Percentiles rank a stretch among this genome's conserved stretches.
These are phyloP conservation scores for Meloidogyne exigua DNA, from an alignment of 1,140 invertebrate genomes.

Conservation along the genomic window DNA sequence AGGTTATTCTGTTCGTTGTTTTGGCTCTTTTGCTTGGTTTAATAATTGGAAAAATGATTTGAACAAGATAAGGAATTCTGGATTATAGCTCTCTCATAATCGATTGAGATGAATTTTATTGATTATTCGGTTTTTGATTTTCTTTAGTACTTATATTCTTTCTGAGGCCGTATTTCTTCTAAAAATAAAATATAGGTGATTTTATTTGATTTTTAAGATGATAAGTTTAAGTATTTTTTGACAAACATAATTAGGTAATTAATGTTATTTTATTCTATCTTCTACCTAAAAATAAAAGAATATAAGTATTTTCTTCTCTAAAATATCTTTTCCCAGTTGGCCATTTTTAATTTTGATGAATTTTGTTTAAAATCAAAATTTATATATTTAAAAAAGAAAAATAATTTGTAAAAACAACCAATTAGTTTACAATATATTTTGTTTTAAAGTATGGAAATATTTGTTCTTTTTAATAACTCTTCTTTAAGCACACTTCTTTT, in stretches of 20 bases:
- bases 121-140: not conserved
- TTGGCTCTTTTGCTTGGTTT: constrained; percentile 41
- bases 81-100: not conserved
- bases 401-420: too few relatives aligned
- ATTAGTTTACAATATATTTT: not conserved
- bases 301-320: not conserved
- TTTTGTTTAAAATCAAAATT: not conserved
- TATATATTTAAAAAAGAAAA: not conserved
- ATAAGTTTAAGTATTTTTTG: too few relatives aligned
- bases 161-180: too few relatives aligned
- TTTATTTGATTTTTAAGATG: too few relatives aligned
- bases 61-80: not conserved
- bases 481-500: too few relatives aligned
- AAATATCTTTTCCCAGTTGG: not conserved
- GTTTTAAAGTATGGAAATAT: not conserved
- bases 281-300: too few relatives aligned
- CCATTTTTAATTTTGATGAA: not conserved
- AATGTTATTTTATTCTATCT: too few relatives aligned
- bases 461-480: too few relatives aligned
- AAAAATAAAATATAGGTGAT: too few relatives aligned
- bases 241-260: too few relatives aligned
- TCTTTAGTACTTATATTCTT: not conserved
- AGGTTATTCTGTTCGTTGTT: constrained; percentile 35
- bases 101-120: not conserved
- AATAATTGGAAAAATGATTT: constrained; percentile 44